Base-by-base conservation (phyloP, 2,888 invertebrate genomes). In the Catocala fraxini region DNA sequence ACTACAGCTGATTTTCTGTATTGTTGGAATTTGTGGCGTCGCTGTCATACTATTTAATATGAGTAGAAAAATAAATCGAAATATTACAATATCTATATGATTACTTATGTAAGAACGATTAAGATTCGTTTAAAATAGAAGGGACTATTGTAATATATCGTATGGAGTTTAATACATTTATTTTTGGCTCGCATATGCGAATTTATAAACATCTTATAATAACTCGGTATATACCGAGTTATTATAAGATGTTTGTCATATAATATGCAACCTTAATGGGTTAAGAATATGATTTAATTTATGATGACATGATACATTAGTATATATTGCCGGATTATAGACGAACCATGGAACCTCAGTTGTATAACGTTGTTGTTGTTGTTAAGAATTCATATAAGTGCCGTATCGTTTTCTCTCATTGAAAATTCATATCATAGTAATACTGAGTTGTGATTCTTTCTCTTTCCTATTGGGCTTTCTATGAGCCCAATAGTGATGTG, bases 31-130 rank as follows among this genome's bases (percentile, higher is more conserved):
- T n/a, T 12, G 5, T 6, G 34, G 11, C 33, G 33, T 11, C 33
- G n/a, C 15, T 11, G 35, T 10, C 35, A 10, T 33, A 34, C 42
- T 12, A 47, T 56, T 25, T 39, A 47, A 56, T 49, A 57, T 13
- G 13, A 57, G 15, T 56, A 12, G 43, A 49, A 49, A 56, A 56
- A 56, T 56, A 56, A 56, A 49, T 34, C 25, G 42, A 49, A 42
- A 11, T 45, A 49, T 43, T 48, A 57, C 33, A n/a, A 49, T 15
- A 43, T 52, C 51, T 51, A 56, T 55, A 52, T 53, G 43, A 58
- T 13, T 53, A 62, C 48, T 58, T 65, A 57, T 39, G 35, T 39
- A 39, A 7, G 35, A 7, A 39, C 49, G 57, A 43, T 11, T 34
- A 49, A 34, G 34, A 43, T 43, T 43, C 43, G 43, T 11, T 10